Conservation (phyloP, 2,797 vertebrate species). For the Peromyscus eremicus region DNA sequence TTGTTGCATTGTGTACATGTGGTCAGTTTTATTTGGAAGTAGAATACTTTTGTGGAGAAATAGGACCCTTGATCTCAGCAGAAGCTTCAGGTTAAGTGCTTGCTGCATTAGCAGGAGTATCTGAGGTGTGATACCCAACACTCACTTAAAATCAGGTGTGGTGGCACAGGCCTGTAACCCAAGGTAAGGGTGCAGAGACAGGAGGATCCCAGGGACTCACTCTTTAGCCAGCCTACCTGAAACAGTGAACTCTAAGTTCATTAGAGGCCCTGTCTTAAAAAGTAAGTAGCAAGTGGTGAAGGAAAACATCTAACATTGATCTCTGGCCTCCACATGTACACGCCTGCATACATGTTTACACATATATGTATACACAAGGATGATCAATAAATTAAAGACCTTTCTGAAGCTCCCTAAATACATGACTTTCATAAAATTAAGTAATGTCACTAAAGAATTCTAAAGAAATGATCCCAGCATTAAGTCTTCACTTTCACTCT, state of each 20-base stretch:
- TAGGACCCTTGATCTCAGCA: not conserved
- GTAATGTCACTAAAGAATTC: not conserved
- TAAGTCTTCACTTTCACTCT: not conserved
- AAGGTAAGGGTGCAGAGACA: not conserved
- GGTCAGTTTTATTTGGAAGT: not conserved
- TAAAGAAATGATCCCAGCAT: not conserved
- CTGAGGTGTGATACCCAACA: not conserved
- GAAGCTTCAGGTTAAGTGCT: not conserved
- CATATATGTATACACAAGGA: not conserved
- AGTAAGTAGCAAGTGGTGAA: not conserved
- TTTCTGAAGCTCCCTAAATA: not conserved
- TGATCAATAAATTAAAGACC: not conserved
- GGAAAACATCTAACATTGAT: not conserved
- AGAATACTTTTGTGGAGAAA: not conserved
- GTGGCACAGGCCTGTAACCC: not conserved
- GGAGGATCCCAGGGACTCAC: not conserved
- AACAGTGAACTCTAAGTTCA: not conserved
- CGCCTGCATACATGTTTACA: not conserved
- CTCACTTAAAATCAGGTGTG: not conserved
- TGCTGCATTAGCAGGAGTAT: no score
- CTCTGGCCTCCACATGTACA: not conserved
- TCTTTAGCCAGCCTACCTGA: not conserved
- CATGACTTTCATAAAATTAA: not conserved
- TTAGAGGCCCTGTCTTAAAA: not conserved
- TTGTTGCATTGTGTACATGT: not conserved